These are phyloP conservation scores for Brachionus paranguensis DNA, from an alignment of 1,140 invertebrate genomes.

Conservation along the genomic window DNA sequence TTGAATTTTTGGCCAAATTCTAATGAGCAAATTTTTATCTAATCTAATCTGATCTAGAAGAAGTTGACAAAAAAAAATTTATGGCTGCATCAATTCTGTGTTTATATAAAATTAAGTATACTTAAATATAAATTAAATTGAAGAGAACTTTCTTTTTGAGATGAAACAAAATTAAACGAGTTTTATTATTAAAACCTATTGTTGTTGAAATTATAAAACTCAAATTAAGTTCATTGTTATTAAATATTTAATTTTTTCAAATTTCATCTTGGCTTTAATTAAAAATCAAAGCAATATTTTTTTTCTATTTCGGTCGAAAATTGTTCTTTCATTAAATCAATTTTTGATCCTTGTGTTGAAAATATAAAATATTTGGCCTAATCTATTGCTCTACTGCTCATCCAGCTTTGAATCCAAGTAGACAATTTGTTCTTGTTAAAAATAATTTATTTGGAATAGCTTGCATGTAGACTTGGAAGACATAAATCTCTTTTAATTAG, in stretches of 20 bases:
- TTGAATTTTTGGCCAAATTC: not conserved
- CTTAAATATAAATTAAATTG: not conserved
- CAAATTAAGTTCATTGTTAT: conserved; percentile 24
- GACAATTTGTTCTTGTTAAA: not conserved
- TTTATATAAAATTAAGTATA: not conserved
- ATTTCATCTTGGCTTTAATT: not conserved
- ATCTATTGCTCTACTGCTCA: not conserved
- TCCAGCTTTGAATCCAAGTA: not conserved
- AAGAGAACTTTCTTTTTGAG: not conserved
- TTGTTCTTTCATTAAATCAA: not conserved
- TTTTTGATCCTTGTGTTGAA: conserved; percentile 28
- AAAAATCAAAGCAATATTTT: conserved; percentile 8
- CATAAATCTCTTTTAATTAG: conserved; percentile 31
- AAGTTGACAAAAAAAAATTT: not conserved
- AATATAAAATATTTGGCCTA: not conserved
- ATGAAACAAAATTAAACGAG: not conserved
- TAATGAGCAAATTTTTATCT: conserved; percentile 5
- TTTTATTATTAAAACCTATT: not conserved
- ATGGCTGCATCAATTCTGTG: not conserved
- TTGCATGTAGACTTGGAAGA: conserved; percentile 14
- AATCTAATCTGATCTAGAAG: conserved; percentile 16
- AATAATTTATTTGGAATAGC: conserved; percentile 24
- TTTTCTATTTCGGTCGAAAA: not conserved
- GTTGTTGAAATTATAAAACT: conserved; percentile 34
- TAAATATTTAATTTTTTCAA: conserved; percentile 28